A percentile compares a stretch with the other conserved stretches of the same genome.
Evolutionary conservation across 2,113 vertebrate species (phyloP).

Genomic region (Indicator indicator): DNA sequence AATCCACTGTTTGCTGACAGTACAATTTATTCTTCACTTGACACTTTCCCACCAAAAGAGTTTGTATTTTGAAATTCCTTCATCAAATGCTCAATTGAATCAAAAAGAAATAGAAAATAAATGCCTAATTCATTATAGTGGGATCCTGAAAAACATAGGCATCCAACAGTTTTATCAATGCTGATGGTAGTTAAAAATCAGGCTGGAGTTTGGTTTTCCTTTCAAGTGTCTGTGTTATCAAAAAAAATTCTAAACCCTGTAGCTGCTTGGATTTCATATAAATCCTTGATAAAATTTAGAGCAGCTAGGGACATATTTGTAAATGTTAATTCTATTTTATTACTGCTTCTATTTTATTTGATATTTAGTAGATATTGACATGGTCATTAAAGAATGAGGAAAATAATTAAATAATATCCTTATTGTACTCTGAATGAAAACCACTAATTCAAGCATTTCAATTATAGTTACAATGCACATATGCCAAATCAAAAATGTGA

Average conservation of each 20-base stretch:
- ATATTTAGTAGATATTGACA: neutral
- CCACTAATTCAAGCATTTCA: neutral
- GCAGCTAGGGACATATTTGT: neutral
- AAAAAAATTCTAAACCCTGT: neutral
- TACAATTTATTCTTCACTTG: neutral
- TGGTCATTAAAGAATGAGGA: neutral
- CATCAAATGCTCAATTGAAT: neutral
- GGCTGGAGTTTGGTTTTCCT: neutral
- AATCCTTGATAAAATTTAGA: neutral
- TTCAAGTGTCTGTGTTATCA: neutral
- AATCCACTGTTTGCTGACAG: neutral
- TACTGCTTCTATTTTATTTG: neutral
- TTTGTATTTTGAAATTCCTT: neutral
- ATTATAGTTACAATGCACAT: neutral
- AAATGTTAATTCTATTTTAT: slow-evolving; percentile 8
- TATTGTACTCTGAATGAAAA: neutral
- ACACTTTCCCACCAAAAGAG: neutral
- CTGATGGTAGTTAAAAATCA: neutral
- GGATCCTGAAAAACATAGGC: neutral
- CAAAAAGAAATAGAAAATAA: neutral
- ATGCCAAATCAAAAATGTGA: slow-evolving; percentile 10
- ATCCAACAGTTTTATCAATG: neutral
- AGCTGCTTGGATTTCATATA: neutral
- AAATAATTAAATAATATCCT: neutral
- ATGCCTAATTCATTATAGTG: neutral